These are phyloP conservation scores for Poecilus cupreus DNA, from an alignment of 2,888 invertebrate species.

Conservation along the genomic window DNA sequence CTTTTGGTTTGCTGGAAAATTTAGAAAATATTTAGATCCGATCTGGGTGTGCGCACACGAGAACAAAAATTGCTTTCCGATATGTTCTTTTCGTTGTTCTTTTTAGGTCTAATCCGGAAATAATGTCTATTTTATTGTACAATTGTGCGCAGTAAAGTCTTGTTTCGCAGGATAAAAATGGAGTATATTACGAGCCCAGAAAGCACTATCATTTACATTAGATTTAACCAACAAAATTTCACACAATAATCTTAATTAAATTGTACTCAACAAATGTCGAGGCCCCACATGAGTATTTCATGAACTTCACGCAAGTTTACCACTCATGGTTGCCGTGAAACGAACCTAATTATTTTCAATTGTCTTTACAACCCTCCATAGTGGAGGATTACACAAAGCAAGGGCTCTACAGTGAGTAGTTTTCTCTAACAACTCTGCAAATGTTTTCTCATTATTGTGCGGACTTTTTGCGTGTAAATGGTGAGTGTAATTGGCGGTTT, in stretches of 20 bases:
- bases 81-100: too few species aligned
- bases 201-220: neutral
- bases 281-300: neutral
- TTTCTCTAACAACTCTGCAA: neutral
- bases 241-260: neutral
- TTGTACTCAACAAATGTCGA: neutral
- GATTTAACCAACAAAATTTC: neutral
- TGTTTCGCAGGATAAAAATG: too few species aligned
- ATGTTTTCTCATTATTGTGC: conserved; percentile 13
- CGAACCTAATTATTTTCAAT: neutral
- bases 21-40: too few species aligned
- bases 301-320: neutral
- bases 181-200: too few species aligned
- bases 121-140: too few species aligned
- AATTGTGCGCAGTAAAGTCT: too few species aligned
- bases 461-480: neutral
- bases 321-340: neutral
- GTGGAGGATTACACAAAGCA: neutral
- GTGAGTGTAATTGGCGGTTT: neutral
- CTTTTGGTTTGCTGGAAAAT: too few species aligned
- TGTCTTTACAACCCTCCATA: conserved; percentile 5
- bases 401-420: neutral
- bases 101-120: too few species aligned
- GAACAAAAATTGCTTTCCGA: too few species aligned
- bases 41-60: too few species aligned